Evolutionary conservation across 2,113 vertebrate species (phyloP).

Genomic region (Ibidorhyncha struthersii): DNA sequence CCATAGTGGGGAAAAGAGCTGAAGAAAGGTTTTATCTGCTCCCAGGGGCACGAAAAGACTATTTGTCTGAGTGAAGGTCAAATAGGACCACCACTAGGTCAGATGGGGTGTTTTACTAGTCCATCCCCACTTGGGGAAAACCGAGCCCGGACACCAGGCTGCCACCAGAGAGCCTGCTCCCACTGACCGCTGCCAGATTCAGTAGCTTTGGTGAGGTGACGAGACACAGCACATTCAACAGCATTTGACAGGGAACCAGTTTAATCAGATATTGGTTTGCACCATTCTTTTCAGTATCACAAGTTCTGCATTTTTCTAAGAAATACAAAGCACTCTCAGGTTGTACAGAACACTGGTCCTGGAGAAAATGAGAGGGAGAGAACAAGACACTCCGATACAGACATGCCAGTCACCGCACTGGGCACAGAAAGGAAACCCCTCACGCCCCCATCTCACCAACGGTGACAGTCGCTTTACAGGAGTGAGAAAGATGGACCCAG

Average conservation of each 20-base stretch:
- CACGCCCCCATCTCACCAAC: accelerated
- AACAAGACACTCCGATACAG: not conserved
- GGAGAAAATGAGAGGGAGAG: not conserved
- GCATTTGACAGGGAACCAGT: slow-evolving; percentile 61
- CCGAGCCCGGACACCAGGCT: not conserved
- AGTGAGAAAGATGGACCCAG: not conserved
- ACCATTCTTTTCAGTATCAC: slow-evolving; percentile 47
- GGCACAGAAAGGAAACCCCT: not conserved
- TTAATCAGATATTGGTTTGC: slow-evolving; percentile 60
- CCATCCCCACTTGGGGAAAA: not conserved
- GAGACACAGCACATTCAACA: slow-evolving; percentile 15
- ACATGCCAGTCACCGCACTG: not conserved
- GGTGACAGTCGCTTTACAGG: not conserved
- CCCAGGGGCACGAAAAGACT: not conserved
- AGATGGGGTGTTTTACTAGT: not conserved
- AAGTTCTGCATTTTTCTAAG: slow-evolving; percentile 59
- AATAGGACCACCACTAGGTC: not conserved
- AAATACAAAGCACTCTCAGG: slow-evolving; percentile 58
- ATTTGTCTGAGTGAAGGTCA: not conserved
- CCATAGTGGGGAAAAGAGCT: not conserved
- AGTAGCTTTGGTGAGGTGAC: not conserved
- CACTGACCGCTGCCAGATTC: not conserved
- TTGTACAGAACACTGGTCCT: slow-evolving; percentile 48
- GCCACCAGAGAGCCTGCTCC: not conserved
- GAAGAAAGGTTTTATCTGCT: not conserved